Evolutionary conservation across 2,888 invertebrate species (phyloP), one percentile per base, ranked within the genome.

Genomic region (Nephrotoma flavescens): DNA sequence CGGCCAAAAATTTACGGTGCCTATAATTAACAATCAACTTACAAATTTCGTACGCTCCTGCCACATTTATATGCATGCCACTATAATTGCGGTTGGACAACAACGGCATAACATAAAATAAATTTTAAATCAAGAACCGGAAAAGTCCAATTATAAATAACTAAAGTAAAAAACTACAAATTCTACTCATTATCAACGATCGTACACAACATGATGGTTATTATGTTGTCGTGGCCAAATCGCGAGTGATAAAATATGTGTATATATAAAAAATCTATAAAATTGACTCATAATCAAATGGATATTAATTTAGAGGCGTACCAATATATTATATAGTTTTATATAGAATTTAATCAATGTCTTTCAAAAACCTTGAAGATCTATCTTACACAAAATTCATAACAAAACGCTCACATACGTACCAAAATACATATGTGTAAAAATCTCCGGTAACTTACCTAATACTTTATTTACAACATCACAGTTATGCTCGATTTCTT

Each of bases 401-500:
- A 71, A 71, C 71, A 71, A 19, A 71, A 52, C 52, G 6, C 52
- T 44, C 52, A 52, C 6, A 52, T 15, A 52, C 15, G 6, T 15
- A 15, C 52, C 71, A 7, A 47, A 15, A 47, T n/a, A n/a, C n/a
- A n/a, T n/a, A 47, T 47, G n/a, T 12, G 4, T 47, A n/a, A 42
- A 84, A 84, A 84, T 15, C 15, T 84, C 41, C 84, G 5, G 5
- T 15, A 87, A 87, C 89, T 93, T 92, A 97, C 97, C 97, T 94
- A 99, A 94, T 92, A 99, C 97, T 94, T 97, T 97, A 93, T 98
- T 98, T 89, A 99, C 99, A 90, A 98, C 97, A 93, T 99, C 99
- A 95, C 99, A 99, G 93, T 99, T 99, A 91, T 98, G 97, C 91
- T 99, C 99, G 89, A 99, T 99, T 93, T 99, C 99, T 91, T 98